Evolutionary conservation across 1,140 invertebrate species (phyloP).

Genomic region (Trichonephila clavata): DNA sequence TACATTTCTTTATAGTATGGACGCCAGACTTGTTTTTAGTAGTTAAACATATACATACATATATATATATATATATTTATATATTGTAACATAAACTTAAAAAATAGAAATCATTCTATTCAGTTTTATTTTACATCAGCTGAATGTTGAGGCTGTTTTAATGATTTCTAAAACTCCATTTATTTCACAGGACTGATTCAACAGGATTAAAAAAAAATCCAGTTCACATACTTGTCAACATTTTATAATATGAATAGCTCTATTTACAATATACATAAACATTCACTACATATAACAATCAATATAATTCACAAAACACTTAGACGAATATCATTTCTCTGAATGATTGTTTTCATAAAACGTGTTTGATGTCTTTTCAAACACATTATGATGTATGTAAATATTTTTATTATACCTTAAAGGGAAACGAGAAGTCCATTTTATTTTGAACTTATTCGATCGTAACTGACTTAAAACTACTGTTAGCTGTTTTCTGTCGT

Average conservation of each 20-base stretch:
- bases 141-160: no score
- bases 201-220: neutral
- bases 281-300: neutral
- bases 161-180: neutral
- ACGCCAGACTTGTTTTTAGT: no score
- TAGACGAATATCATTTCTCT: neutral
- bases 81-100: no score
- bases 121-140: no score
- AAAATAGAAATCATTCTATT: no score
- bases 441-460: no score
- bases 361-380: neutral
- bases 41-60: no score
- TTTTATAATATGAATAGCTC: neutral
- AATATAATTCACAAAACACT: neutral
- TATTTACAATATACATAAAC: neutral
- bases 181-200: neutral
- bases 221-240: neutral
- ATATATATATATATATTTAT: no score
- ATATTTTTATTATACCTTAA: neutral
- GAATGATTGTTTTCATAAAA: conserved; percentile 12
- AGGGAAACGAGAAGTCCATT: neutral
- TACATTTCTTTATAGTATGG: no score
- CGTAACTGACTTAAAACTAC: no score
- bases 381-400: neutral
- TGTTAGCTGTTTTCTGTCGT: no score